These are phyloP conservation scores for Excalfactoria chinensis DNA, from an alignment of 2,113 vertebrate genomes.

Conservation along the genomic window DNA sequence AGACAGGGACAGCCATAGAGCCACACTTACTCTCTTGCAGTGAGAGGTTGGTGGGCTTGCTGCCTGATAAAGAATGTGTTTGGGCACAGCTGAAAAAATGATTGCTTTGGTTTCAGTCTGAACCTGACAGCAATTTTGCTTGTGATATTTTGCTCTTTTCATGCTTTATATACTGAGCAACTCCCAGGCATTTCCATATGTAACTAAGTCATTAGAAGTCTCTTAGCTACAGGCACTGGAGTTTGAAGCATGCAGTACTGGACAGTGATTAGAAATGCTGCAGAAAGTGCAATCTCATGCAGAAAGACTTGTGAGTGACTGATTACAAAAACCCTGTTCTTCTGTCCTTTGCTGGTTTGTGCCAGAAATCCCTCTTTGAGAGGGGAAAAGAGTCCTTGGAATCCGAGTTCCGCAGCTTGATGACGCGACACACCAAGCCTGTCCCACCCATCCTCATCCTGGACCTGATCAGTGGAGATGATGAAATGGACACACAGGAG, in stretches of 20 bases:
- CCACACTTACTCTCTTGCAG: background rate
- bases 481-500: constrained; percentile 91
- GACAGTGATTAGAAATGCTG: background rate
- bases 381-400: constrained; percentile 95
- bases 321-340: background rate
- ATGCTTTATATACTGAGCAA: background rate
- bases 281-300: background rate
- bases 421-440: constrained; percentile 92
- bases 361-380: constrained; percentile 94
- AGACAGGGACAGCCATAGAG: background rate
- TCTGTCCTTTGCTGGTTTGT: background rate
- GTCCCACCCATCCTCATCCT: constrained; percentile 94
- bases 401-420: constrained; percentile 90
- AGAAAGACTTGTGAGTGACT: background rate
- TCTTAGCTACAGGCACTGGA: background rate
- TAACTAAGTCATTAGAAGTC: background rate
- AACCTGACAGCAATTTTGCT: background rate
- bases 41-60: background rate
- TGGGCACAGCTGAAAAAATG: background rate
- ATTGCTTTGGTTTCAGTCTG: background rate
- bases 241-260: background rate
- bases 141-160: background rate
- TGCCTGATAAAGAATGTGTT: background rate
- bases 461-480: constrained; percentile 89
- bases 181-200: background rate